A percentile compares a stretch with the other conserved stretches of the same genome.
These are phyloP conservation scores for Scolanthus callimorphus DNA, from an alignment of 92 coral and sea anemone genomes.

Conservation along the genomic window DNA sequence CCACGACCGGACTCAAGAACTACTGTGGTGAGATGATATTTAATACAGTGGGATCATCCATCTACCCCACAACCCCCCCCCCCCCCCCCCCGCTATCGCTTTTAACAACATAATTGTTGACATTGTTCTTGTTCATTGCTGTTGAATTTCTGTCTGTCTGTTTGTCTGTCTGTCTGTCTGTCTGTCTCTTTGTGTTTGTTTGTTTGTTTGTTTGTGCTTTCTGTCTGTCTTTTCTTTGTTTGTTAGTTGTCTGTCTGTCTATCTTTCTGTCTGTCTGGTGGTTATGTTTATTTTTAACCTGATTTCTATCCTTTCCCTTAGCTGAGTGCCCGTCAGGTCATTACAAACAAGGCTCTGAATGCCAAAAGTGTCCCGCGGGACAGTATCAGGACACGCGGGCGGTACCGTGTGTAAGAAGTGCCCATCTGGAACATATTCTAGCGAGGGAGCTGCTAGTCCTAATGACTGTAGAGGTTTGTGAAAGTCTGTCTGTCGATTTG, in stretches of 20 bases:
- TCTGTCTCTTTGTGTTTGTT: no score
- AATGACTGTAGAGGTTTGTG: slow-evolving; percentile 51
- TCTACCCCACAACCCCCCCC: no score
- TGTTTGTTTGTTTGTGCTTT: no score
- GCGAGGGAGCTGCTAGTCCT: slow-evolving; percentile 33
- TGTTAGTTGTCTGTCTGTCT: no score
- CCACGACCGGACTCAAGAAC: neutral
- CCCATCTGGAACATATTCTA: slow-evolving; percentile 46
- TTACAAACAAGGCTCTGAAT: slow-evolving; percentile 29
- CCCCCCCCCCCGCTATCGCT: no score
- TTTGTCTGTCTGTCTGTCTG: no score
- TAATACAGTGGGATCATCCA: no score
- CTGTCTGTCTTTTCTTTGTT: no score
- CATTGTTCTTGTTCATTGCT: no score
- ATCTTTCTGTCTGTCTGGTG: neutral
- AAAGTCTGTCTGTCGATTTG: no score
- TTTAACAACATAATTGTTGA: no score
- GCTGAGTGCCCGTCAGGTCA: slow-evolving; percentile 88
- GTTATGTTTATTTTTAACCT: neutral
- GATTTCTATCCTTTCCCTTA: slow-evolving; percentile 14
- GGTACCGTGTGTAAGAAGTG: slow-evolving; percentile 39
- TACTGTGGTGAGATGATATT: slow-evolving; percentile 72
- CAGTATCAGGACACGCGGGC: slow-evolving; percentile 75
- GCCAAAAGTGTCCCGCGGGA: slow-evolving; percentile 69
- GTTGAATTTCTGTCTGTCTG: no score